These are phyloP conservation scores for Acleris cristana DNA, from an alignment of 2,888 invertebrate genomes.

Conservation along the genomic window DNA sequence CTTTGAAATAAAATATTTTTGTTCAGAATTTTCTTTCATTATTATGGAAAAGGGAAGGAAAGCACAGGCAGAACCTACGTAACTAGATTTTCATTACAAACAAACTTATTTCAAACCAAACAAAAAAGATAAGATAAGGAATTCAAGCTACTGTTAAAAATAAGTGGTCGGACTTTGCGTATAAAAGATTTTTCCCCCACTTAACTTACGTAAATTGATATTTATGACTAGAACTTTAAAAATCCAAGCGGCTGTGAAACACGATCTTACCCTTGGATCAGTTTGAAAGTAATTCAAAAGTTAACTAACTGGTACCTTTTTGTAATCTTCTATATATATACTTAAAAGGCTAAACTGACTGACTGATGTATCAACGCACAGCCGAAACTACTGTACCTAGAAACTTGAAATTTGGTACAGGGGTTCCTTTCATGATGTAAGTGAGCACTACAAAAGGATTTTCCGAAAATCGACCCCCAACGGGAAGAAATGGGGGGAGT, in stretches of 20 bases:
- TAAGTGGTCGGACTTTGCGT: slow-evolving; percentile 55
- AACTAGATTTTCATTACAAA: slow-evolving; percentile 43
- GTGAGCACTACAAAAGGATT: too few species aligned
- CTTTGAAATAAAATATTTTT: slow-evolving; percentile 18
- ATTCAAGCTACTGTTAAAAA: slow-evolving; percentile 46
- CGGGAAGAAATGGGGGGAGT: too few species aligned
- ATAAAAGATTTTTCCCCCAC: slow-evolving; percentile 53
- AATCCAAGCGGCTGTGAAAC: not conserved
- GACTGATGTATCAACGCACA: too few species aligned
- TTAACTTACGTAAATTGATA: slow-evolving; percentile 44
- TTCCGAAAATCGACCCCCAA: too few species aligned
- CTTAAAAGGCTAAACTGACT: too few species aligned
- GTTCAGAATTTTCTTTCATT: slow-evolving; percentile 25
- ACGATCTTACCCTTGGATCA: not conserved
- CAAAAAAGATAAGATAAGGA: slow-evolving; percentile 52
- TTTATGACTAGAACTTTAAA: slow-evolving; percentile 4
- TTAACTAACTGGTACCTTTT: not conserved
- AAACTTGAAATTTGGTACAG: too few species aligned
- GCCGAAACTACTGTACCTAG: too few species aligned
- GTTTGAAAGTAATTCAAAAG: not conserved
- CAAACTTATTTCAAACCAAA: slow-evolving; percentile 52
- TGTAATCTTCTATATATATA: too few species aligned
- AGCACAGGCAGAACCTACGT: slow-evolving; percentile 31
- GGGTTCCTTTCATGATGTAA: too few species aligned
- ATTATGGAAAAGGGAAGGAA: slow-evolving; percentile 20